phyloP scores from a whole-genome alignment of 1,140 invertebrate species.

The Euglossa dilemma region DNA sequence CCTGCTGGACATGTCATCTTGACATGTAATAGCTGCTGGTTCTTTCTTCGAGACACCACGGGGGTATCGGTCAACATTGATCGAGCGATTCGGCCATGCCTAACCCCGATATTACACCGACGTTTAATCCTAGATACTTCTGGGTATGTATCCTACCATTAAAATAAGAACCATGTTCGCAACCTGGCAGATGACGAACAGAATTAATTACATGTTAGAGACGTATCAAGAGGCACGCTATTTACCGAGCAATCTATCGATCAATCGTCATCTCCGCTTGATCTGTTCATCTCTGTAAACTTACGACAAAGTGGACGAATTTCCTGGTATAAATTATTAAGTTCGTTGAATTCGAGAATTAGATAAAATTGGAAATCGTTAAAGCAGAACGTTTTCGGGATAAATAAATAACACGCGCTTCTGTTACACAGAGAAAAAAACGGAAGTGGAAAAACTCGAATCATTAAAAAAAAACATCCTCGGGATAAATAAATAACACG shows the following conservation, averaged over 20 bases:
- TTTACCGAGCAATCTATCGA: neutral
- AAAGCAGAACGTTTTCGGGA: no score
- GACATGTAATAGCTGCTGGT: slow-evolving; percentile 25
- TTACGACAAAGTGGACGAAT: neutral
- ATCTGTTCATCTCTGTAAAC: neutral
- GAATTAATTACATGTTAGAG: neutral
- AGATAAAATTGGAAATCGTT: no score
- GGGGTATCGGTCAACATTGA: slow-evolving; percentile 30
- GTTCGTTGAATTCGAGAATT: no score
- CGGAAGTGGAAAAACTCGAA: no score
- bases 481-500: no score
- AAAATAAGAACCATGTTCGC: neutral
- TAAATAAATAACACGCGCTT: no score
- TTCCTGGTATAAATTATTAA: no score
- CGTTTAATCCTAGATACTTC: slow-evolving; percentile 22
- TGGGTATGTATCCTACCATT: neutral
- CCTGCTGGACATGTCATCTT: slow-evolving; percentile 7
- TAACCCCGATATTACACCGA: slow-evolving; percentile 23
- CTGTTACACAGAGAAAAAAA: no score
- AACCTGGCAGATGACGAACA: neutral
- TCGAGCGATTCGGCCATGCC: slow-evolving; percentile 18
- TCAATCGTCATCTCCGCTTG: neutral
- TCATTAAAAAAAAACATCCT: no score
- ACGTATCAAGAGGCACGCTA: neutral
- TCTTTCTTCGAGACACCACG: slow-evolving; percentile 31